Evolutionary conservation across 2,888 invertebrate species (phyloP), one percentile per base, ranked within the genome.

Genomic region (Seladonia tumulorum): DNA sequence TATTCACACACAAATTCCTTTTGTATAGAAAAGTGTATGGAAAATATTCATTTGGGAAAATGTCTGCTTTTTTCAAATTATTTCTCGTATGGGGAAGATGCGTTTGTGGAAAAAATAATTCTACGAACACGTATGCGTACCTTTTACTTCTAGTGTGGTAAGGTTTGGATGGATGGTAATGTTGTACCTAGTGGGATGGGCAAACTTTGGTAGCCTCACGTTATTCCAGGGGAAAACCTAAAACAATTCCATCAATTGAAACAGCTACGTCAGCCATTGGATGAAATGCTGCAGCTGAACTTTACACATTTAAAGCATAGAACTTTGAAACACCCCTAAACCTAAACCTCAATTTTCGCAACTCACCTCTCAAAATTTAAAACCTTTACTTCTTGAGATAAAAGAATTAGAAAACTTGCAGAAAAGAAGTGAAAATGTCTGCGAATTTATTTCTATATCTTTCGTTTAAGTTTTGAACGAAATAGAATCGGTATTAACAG

Each of bases 121-220:
- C 22, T 39, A 12, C 4, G 0, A 22, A 68, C 4, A 1, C 18
- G 1, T 12, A 60, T 5, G 35, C 35, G 53, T 95, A 97, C 99
- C 99, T 96, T 97, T 97, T 77, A 99, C 97, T 95, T 98, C 98
- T 78, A 98, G 97, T 29, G 98, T 98, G 72, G 98, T 98, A 81
- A 99, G 96, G 95, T 99, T 99, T 14, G 99, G 99, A 95, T 99
- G 98, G 91, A 99, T 97, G 95, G 98, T 98, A 81, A 99, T 96
- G 93, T 97, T 97, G 94, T 99, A 99, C 90, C 98, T 97, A 90
- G 97, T 96, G 22, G 99, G 98, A 93, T 97, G 97, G 68, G 97
- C 96, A 94, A 97, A 97, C 60, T 96, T 96, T 0, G 98, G 98
- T 90, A 99, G 96, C 87, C 98, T 96, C 91, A 97, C 96, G 93